phyloP scores from a whole-genome alignment of 2,113 vertebrate species.

The Butorides virescens region DNA sequence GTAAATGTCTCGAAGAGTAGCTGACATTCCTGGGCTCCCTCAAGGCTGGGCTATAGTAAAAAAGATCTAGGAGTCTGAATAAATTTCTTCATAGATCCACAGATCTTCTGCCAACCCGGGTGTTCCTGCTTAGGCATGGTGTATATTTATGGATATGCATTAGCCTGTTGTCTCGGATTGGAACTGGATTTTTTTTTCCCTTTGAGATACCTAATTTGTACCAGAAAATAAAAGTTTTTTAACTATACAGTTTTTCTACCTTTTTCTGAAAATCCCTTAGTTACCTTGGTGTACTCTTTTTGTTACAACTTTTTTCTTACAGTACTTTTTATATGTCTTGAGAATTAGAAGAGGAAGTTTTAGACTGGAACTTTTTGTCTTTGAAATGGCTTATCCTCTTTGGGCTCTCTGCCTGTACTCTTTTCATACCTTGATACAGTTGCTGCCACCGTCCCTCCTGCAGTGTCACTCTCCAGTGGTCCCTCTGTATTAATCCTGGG shows the following conservation, averaged over 20 bases:
- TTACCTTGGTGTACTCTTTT: background rate
- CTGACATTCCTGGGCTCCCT: background rate
- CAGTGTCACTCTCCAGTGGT: background rate
- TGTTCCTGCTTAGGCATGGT: background rate
- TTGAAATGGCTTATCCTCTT: background rate
- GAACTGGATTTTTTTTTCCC: background rate
- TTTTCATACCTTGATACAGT: background rate
- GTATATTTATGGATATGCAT: background rate
- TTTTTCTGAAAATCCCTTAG: background rate
- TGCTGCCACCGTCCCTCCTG: fast-evolving
- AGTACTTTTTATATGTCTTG: background rate
- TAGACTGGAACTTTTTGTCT: background rate
- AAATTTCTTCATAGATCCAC: background rate
- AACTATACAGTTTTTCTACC: background rate
- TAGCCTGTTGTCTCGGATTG: background rate
- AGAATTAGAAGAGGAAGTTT: background rate
- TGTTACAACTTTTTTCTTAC: background rate
- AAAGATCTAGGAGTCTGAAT: background rate
- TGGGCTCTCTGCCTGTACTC: background rate
- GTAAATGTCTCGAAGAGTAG: background rate
- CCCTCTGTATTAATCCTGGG: constrained; percentile 6
- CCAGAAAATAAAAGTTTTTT: background rate
- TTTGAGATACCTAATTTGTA: background rate
- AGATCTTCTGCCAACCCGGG: background rate
- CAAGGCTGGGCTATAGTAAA: background rate